These are phyloP conservation scores for Hipparchia semele DNA, from an alignment of 2,888 invertebrate genomes.

Conservation along the genomic window DNA sequence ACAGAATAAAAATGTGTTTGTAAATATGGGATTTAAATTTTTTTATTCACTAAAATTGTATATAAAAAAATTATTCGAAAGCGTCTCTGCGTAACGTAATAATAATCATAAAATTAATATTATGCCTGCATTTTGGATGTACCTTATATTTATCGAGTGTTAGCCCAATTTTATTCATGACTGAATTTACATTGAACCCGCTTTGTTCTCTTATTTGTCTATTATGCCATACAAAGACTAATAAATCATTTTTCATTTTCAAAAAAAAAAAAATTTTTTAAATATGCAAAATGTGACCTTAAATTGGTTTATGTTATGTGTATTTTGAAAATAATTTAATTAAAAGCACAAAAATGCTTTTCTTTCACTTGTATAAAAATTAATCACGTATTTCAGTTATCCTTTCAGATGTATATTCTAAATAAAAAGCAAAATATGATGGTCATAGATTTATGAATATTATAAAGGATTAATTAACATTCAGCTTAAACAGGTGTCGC, in stretches of 20 bases:
- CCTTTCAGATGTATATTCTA: too few relatives aligned
- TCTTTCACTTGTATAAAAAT: too few relatives aligned
- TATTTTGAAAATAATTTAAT: too few relatives aligned
- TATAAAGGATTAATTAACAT: too few relatives aligned
- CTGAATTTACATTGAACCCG: slow-evolving; percentile 32
- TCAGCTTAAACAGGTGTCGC: background rate
- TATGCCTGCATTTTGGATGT: slow-evolving; percentile 33
- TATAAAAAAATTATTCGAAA: slow-evolving; percentile 34
- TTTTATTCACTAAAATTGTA: slow-evolving; percentile 30
- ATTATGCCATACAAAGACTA: background rate
- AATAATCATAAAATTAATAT: slow-evolving; percentile 11
- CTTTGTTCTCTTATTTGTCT: slow-evolving; percentile 29
- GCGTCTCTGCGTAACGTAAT: slow-evolving; percentile 16
- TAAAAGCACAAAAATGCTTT: too few relatives aligned
- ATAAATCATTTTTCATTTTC: too few relatives aligned
- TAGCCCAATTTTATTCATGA: slow-evolving; percentile 33
- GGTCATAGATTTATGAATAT: background rate
- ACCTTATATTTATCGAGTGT: slow-evolving; percentile 22
- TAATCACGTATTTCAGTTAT: too few relatives aligned
- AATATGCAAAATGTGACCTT: too few relatives aligned
- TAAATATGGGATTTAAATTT: slow-evolving; percentile 37
- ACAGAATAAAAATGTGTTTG: slow-evolving; percentile 33
- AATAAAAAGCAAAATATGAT: too few relatives aligned
- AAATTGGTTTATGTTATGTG: too few relatives aligned
- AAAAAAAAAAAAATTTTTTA: background rate